These are phyloP conservation scores for Caranx ignobilis DNA, from an alignment of 2,113 vertebrate species.

Conservation along the genomic window DNA sequence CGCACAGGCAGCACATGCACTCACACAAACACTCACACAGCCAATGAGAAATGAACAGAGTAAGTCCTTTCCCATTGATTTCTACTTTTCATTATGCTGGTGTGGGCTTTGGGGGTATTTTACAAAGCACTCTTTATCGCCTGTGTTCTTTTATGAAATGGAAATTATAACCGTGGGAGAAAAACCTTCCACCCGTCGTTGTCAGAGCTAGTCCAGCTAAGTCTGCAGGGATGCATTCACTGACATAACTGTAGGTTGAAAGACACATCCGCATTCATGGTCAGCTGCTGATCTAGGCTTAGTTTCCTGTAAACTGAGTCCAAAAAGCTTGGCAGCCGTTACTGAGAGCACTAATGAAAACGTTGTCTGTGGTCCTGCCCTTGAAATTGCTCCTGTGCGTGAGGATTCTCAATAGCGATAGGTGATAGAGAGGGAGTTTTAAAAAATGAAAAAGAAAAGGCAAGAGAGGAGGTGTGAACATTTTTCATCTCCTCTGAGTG, in stretches of 20 bases:
- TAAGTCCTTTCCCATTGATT: conserved; percentile 62
- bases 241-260: not conserved
- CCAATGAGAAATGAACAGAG: conserved; percentile 43
- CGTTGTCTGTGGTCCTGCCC: conserved; percentile 7
- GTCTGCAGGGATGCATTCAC: conserved; percentile 25
- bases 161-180: conserved; percentile 66
- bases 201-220: conserved; percentile 3
- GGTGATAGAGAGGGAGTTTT: conserved; percentile 10
- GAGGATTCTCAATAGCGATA: not conserved
- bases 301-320: conserved; percentile 34
- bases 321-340: conserved; percentile 5
- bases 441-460: conserved; percentile 24
- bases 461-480: conserved; percentile 24
- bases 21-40: conserved; percentile 1
- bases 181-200: conserved; percentile 32
- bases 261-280: conserved; percentile 12
- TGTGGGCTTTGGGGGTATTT: conserved; percentile 47
- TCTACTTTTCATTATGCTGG: conserved; percentile 66
- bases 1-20: conserved; percentile 8
- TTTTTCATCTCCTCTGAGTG: conserved; percentile 2
- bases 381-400: conserved; percentile 27
- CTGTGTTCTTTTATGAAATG: conserved; percentile 62
- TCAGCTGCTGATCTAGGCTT: conserved; percentile 20
- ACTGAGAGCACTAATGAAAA: conserved; percentile 8
- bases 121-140: conserved; percentile 54